A percentile compares a stretch with the other conserved stretches of the same genome.
Conservation (phyloP, 2,888 invertebrate species). For the Plebejus melissa region DNA sequence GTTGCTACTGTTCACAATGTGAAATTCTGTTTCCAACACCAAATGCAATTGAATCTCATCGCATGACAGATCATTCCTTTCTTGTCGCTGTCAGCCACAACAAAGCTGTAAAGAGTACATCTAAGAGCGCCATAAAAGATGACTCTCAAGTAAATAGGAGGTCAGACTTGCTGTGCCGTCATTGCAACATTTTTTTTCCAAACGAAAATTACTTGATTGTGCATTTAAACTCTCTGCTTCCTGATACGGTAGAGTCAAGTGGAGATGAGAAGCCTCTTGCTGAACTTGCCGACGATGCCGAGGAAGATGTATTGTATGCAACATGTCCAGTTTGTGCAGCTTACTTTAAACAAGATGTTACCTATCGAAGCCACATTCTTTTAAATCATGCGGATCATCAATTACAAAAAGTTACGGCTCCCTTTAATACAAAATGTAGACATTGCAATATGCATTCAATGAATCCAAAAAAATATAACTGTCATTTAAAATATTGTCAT, state of each 20-base stretch:
- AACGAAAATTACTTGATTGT: slow-evolving; percentile 33
- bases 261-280: background rate
- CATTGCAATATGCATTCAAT: background rate
- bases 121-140: slow-evolving; percentile 30
- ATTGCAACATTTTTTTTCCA: slow-evolving; percentile 35
- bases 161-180: slow-evolving; percentile 32
- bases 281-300: background rate
- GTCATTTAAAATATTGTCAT: slow-evolving; percentile 28
- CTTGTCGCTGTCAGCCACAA: slow-evolving; percentile 33
- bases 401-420: background rate
- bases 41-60: slow-evolving; percentile 36
- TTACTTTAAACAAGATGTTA: background rate
- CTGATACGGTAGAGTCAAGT: slow-evolving; percentile 25
- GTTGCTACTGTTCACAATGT: slow-evolving; percentile 36
- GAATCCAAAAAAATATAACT: slow-evolving; percentile 30
- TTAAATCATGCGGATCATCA: slow-evolving; percentile 1
- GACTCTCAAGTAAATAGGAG: background rate
- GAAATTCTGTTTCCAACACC: slow-evolving; percentile 35
- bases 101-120: slow-evolving; percentile 37
- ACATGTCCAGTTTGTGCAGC: background rate
- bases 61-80: slow-evolving; percentile 36
- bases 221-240: slow-evolving; percentile 36
- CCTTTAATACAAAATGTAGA: slow-evolving; percentile 18
- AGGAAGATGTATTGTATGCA: background rate
- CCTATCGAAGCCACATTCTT: background rate